These are phyloP conservation scores for Uria lomvia DNA, from an alignment of 2,113 vertebrate species.

Conservation along the genomic window DNA sequence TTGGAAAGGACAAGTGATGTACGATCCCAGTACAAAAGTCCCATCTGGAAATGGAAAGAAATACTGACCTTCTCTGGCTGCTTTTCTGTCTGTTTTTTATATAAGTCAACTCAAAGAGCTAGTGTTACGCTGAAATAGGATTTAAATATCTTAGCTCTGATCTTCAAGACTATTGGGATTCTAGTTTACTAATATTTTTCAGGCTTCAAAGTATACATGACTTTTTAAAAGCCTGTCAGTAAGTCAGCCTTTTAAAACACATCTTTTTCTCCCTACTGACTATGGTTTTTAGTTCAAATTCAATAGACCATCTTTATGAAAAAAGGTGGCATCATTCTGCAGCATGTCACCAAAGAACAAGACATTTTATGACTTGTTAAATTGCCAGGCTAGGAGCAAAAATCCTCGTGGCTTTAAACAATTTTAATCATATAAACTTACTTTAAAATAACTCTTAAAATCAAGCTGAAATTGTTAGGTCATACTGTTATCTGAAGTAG, in stretches of 20 bases:
- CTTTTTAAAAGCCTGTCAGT: neutral
- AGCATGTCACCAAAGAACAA: neutral
- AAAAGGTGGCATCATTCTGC: neutral
- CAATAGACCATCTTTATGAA: neutral
- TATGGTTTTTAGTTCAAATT: neutral
- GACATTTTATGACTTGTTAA: slow-evolving; percentile 28
- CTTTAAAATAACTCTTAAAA: slow-evolving; percentile 58
- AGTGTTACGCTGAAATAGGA: neutral
- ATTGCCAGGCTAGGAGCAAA: neutral
- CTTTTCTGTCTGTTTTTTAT: neutral
- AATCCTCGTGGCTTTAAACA: slow-evolving; percentile 45
- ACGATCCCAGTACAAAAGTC: neutral
- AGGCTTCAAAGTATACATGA: neutral
- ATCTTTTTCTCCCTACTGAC: neutral
- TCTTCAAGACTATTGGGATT: neutral
- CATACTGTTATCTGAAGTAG: slow-evolving; percentile 26
- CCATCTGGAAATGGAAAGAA: neutral
- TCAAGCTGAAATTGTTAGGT: slow-evolving; percentile 53
- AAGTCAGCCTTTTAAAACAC: neutral
- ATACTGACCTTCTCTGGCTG: neutral
- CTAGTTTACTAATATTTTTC: neutral
- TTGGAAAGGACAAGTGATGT: neutral
- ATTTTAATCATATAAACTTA: slow-evolving; percentile 50
- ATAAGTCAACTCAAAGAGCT: neutral
- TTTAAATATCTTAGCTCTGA: neutral